phyloP scores from a whole-genome alignment of 2,888 invertebrate species.

The Polydrusus pterygomalis region DNA sequence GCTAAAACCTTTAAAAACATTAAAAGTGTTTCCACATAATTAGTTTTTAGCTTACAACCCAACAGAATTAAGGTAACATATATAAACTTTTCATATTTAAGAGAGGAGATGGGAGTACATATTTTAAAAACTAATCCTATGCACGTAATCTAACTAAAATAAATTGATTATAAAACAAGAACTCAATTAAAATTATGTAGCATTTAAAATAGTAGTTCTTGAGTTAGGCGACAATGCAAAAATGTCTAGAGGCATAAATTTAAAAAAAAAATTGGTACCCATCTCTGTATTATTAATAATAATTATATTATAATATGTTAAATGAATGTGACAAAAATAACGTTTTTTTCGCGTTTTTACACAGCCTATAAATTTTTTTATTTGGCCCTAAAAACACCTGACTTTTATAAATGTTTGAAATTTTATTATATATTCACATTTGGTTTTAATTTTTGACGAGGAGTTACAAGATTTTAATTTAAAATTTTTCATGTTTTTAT shows the following conservation, averaged over 20 bases:
- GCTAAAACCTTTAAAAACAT: slow-evolving; percentile 21
- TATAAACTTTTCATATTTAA: slow-evolving; percentile 5
- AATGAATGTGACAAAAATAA: background rate
- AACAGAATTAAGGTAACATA: too few species aligned
- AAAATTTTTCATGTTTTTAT: slow-evolving; percentile 10
- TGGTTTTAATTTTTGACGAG: slow-evolving; percentile 11
- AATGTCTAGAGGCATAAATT: too few species aligned
- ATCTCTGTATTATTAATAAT: too few species aligned
- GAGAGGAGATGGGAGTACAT: background rate
- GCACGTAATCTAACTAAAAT: too few species aligned
- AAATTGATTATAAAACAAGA: too few species aligned
- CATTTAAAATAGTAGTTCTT: too few species aligned
- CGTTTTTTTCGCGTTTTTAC: background rate
- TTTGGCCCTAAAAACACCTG: background rate
- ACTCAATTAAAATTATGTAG: too few species aligned
- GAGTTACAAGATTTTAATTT: slow-evolving; percentile 12
- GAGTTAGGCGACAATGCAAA: too few species aligned
- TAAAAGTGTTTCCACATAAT: slow-evolving; percentile 16
- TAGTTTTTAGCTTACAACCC: background rate
- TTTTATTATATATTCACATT: slow-evolving; percentile 10
- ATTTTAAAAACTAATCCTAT: slow-evolving; percentile 1
- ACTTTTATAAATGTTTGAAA: background rate
- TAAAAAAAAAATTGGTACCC: too few species aligned
- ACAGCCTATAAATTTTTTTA: background rate
- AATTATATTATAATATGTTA: background rate